These are phyloP conservation scores for Candoia aspera DNA, from an alignment of 2,113 vertebrate species.

Conservation along the genomic window DNA sequence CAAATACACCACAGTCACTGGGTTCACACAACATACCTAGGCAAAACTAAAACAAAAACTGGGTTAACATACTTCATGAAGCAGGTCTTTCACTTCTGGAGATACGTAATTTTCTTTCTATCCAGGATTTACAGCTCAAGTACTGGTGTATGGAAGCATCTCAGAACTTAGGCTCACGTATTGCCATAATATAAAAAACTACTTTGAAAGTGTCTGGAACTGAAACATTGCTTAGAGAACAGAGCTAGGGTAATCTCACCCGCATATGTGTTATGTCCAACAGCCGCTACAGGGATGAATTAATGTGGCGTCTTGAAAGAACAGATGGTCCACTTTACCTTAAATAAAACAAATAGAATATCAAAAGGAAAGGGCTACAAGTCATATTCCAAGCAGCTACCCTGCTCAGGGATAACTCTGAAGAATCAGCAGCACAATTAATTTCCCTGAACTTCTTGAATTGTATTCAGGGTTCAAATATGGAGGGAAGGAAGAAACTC, in stretches of 20 bases:
- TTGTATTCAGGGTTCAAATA: background rate
- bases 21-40: background rate
- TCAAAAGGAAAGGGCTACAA: background rate
- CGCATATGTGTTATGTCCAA: background rate
- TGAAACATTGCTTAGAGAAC: background rate
- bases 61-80: background rate
- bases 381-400: background rate
- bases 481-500: background rate
- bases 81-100: background rate
- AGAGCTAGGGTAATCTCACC: background rate
- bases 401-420: background rate
- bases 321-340: background rate
- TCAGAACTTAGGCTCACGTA: background rate
- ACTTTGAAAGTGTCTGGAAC: background rate
- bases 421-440: background rate
- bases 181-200: background rate
- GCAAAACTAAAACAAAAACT: background rate
- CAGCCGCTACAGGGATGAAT: background rate
- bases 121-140: background rate
- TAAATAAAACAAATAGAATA: background rate
- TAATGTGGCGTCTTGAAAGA: background rate
- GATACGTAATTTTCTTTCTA: background rate
- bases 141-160: background rate
- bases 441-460: background rate
- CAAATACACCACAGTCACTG: background rate